A percentile compares a stretch with the other conserved stretches of the same genome.
Conservation (phyloP, 2,888 invertebrate genomes). For the Xylota segnis region DNA sequence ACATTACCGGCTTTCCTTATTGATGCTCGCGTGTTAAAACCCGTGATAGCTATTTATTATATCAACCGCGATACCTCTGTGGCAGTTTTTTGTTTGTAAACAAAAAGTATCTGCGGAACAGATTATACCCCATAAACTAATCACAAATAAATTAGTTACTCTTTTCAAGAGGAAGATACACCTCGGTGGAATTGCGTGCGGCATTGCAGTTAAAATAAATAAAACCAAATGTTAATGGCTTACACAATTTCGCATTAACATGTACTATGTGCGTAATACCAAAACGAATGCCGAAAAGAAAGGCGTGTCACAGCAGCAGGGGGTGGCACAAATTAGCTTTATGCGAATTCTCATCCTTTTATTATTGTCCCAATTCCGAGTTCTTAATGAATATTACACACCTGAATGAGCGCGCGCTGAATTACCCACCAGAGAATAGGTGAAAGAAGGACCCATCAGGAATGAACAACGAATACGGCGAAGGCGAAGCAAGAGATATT, state of each 20-base stretch:
- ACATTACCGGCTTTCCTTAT: not conserved
- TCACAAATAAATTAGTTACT: conserved; percentile 46
- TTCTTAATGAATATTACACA: conserved; percentile 65
- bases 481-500: conserved; percentile 29
- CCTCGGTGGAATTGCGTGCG: conserved; percentile 57
- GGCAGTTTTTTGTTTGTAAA: conserved; percentile 9
- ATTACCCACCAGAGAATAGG: conserved; percentile 22
- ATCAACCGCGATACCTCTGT: conserved; percentile 8
- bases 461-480: conserved; percentile 20
- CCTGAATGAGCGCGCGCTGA: conserved; percentile 38
- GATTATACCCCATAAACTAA: conserved; percentile 26
- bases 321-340: conserved; percentile 41
- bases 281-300: conserved; percentile 31
- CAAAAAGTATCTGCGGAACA: conserved; percentile 10
- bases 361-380: conserved; percentile 26
- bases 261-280: conserved; percentile 41
- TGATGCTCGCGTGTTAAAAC: conserved; percentile 13
- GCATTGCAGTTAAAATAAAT: conserved; percentile 58
- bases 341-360: conserved; percentile 31
- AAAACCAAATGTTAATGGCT: conserved; percentile 51
- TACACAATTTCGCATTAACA: conserved; percentile 60
- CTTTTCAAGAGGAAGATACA: conserved; percentile 25
- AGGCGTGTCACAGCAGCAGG: conserved; percentile 24
- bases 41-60: not conserved
- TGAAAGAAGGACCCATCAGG: conserved; percentile 19